Conservation (phyloP, 1,140 invertebrate genomes). For the Ridgeia piscesae region DNA sequence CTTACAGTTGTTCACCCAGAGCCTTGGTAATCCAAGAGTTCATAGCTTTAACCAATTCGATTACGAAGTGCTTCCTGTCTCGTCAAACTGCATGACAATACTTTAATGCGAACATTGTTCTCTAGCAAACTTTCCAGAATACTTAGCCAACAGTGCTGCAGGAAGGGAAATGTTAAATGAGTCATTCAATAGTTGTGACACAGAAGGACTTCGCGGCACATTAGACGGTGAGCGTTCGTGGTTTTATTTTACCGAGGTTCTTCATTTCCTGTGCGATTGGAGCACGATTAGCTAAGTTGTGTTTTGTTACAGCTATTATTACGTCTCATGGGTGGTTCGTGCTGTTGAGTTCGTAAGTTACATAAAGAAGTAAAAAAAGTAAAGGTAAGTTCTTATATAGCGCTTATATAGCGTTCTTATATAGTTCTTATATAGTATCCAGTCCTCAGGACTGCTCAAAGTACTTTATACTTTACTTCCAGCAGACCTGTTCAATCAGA, state of each 20-base stretch:
- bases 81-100: background rate
- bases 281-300: background rate
- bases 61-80: background rate
- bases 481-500: too few species aligned
- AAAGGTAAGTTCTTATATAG: too few species aligned
- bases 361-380: too few species aligned
- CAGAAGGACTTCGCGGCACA: background rate
- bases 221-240: background rate
- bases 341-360: too few species aligned
- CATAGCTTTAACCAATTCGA: background rate
- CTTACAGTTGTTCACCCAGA: background rate
- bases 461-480: too few species aligned
- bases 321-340: background rate
- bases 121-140: background rate
- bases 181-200: background rate
- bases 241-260: background rate
- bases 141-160: background rate
- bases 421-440: too few species aligned
- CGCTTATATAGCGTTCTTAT: too few species aligned
- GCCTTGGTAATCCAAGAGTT: background rate
- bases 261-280: background rate
- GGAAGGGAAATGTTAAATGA: background rate
- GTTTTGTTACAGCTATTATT: background rate
- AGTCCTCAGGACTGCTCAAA: too few species aligned
- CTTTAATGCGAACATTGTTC: background rate